These are phyloP conservation scores for Phyllotreta cruciferae DNA, from an alignment of 2,888 invertebrate genomes.

Conservation along the genomic window DNA sequence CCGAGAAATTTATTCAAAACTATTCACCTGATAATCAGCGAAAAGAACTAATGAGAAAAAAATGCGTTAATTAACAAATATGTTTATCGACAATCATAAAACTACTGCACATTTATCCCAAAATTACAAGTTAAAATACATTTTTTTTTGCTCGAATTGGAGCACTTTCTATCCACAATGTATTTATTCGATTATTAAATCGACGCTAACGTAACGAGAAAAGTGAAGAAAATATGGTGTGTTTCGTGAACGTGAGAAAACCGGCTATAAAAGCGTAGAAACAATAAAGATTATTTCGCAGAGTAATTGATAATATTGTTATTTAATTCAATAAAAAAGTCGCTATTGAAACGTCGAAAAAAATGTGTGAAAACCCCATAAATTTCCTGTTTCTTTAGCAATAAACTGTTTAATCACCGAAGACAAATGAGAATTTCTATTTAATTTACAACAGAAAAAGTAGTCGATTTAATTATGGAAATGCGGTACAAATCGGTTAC, in stretches of 20 bases:
- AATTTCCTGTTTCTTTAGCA: neutral
- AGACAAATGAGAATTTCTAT: too few species aligned
- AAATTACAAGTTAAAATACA: too few species aligned
- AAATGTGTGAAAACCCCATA: conserved; percentile 19
- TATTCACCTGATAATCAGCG: conserved; percentile 18
- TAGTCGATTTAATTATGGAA: too few species aligned
- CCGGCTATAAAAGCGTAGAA: conserved; percentile 3
- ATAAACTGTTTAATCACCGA: neutral
- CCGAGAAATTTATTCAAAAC: conserved; percentile 16
- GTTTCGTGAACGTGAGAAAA: conserved; percentile 14
- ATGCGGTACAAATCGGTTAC: too few species aligned
- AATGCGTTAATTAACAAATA: conserved; percentile 2
- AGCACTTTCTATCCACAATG: neutral
- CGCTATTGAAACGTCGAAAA: conserved; percentile 20
- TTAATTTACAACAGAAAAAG: too few species aligned
- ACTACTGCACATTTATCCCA: too few species aligned
- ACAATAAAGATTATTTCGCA: conserved; percentile 16
- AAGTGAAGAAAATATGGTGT: neutral
- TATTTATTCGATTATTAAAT: conserved; percentile 1
- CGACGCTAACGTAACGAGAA: conserved; percentile 1
- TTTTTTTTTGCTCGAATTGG: too few species aligned
- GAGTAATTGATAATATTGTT: conserved; percentile 17
- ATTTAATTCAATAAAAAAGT: conserved; percentile 16
- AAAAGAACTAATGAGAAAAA: conserved; percentile 12
- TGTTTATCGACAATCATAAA: neutral